Conservation (phyloP, 1,140 invertebrate genomes). For the Cydia pomonella region DNA sequence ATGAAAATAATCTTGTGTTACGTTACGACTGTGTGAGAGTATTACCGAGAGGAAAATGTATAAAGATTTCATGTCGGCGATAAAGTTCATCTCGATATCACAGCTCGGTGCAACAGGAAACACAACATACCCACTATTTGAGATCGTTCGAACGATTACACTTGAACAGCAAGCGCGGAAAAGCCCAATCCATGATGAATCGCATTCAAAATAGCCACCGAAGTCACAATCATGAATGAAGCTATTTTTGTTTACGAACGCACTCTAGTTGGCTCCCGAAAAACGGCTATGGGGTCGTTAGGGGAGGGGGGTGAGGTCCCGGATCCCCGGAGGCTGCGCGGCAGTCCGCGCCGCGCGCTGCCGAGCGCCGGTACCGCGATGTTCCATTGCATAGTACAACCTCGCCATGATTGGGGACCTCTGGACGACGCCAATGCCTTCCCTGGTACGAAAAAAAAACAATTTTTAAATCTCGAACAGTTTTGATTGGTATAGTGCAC, state of each 20-base stretch:
- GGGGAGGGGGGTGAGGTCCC: constrained; percentile 36
- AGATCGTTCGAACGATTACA: not conserved
- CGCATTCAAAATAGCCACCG: constrained; percentile 15
- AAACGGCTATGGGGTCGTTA: constrained; percentile 33
- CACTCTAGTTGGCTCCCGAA: constrained; percentile 1
- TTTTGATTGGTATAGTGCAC: not conserved
- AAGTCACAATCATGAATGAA: constrained; percentile 12
- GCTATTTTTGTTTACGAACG: constrained; percentile 10
- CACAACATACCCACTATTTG: not conserved
- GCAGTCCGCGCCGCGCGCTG: constrained; percentile 55
- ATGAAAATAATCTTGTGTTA: not conserved
- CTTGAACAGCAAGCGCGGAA: not conserved
- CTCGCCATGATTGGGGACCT: constrained; percentile 88
- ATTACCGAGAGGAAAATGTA: too few species aligned
- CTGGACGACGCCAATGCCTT: constrained; percentile 89
- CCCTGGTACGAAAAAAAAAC: constrained; percentile 82
- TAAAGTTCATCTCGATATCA: constrained; percentile 1
- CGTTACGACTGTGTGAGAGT: too few species aligned
- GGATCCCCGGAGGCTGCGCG: constrained; percentile 60
- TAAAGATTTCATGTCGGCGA: not conserved
- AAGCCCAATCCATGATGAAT: constrained; percentile 6
- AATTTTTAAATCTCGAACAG: constrained; percentile 9
- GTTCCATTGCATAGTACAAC: constrained; percentile 92
- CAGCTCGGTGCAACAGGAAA: not conserved
- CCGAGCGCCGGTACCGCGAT: constrained; percentile 69